Evolutionary conservation across 2,888 invertebrate genomes (phyloP), one percentile per base, ranked within the genome.

Genomic region (Phania funesta): DNA sequence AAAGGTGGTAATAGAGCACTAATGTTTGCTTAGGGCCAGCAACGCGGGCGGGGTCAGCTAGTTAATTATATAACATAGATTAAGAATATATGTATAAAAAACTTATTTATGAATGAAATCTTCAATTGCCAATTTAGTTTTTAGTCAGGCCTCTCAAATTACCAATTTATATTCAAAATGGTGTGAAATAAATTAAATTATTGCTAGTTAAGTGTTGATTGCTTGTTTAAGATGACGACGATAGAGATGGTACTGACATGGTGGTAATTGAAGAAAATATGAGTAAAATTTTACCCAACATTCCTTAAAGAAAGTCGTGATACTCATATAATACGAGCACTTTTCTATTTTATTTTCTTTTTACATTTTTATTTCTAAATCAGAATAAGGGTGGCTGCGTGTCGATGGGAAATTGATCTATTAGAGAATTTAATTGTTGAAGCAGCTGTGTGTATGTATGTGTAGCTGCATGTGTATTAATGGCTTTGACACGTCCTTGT

Each of bases 401-500:
- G 54, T 29, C 3, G 38, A 7, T 50, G 18, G 38, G 9, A 67
- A 58, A 65, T 79, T 78, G 73, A 78, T 77, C 77, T 78, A 78
- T 78, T 78, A 74, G 18, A 58, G 32, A 52, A 54, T 56, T 60
- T 78, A 82, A 82, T 78, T 78, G 74, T 77, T 54, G 13, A 8
- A 41, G 41, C 24, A 26, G 7, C 13, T 65, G 58, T 54, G 41
- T 35, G 32, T 58, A n/a, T 35, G 65, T 44, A 48, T 48, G 18
- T 65, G n/a, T n/a, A n/a, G n/a, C 8, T 38, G 29, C 20, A 24
- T 65, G 26, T 29, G 48, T 35, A 41, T 35, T 26, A 78, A 74
- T 82, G 82, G 74, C 58, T 78, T 82, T 82, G 82, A 74, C 82
- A 82, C 78, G 82, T 82, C 82, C 77, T 82, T 82, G 78, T 74